These are phyloP conservation scores for Megaceryle maxima DNA, from an alignment of 2,113 vertebrate species.

Conservation along the genomic window DNA sequence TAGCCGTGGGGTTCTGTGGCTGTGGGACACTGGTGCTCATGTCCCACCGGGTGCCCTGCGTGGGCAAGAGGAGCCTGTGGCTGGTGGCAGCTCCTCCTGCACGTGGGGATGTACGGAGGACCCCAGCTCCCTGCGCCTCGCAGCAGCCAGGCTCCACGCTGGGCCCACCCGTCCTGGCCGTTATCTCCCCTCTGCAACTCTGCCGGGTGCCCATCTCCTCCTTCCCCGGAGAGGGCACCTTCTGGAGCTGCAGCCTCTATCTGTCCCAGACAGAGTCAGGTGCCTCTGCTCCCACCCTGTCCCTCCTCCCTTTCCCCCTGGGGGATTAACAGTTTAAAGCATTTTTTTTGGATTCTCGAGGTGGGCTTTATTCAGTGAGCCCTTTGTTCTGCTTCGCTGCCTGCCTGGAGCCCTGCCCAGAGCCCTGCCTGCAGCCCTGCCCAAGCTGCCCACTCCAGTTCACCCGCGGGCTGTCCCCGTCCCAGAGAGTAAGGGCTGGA, in stretches of 20 bases:
- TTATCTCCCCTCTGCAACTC: not conserved
- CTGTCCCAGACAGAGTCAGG: not conserved
- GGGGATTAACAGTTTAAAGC: conserved; percentile 13
- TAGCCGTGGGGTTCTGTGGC: accelerated
- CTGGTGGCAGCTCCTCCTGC: not conserved
- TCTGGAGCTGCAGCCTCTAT: not conserved
- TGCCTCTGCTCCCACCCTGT: not conserved
- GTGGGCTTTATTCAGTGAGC: not conserved
- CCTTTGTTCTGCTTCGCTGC: not conserved
- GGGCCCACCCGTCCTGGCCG: not conserved
- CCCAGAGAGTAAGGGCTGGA: not conserved
- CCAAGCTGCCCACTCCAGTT: not conserved
- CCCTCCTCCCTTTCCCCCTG: not conserved
- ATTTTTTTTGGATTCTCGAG: conserved; percentile 27
- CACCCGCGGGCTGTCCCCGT: not conserved
- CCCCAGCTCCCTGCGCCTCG: not conserved
- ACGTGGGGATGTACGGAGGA: not conserved
- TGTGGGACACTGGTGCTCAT: accelerated
- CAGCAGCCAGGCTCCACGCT: accelerated
- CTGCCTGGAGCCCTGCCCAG: not conserved
- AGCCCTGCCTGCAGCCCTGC: not conserved
- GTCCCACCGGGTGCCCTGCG: accelerated
- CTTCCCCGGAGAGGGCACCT: accelerated
- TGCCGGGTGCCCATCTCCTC: not conserved
- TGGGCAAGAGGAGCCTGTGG: not conserved